Evolutionary conservation across 1,140 invertebrate genomes (phyloP).

Genomic region (Coptotermes formosanus): DNA sequence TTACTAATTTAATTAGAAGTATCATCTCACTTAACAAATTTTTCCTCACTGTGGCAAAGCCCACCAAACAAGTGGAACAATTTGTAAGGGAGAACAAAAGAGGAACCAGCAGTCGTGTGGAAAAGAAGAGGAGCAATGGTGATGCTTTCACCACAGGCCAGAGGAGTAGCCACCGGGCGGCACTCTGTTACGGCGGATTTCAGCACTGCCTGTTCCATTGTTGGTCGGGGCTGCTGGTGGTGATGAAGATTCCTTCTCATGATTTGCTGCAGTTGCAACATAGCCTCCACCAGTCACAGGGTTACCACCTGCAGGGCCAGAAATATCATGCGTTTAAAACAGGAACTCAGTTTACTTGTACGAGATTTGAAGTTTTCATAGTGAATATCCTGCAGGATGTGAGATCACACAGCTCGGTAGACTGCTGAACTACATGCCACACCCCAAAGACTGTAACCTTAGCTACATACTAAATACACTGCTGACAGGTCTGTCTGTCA

Average conservation of each 20-base stretch:
- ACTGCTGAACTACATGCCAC: too few species aligned
- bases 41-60: too few species aligned
- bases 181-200: conserved; percentile 44
- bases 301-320: conserved; percentile 46
- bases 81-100: too few species aligned
- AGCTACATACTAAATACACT: too few species aligned
- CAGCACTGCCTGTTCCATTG: conserved; percentile 23
- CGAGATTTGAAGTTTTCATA: not conserved
- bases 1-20: not conserved
- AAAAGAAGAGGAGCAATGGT: not conserved
- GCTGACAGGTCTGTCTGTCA: too few species aligned
- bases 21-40: not conserved
- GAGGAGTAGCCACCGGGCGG: conserved; percentile 58
- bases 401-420: too few species aligned
- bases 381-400: too few species aligned
- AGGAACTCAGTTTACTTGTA: not conserved
- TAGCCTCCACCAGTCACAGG: conserved; percentile 51
- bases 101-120: not conserved
- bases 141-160: conserved; percentile 53
- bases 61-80: too few species aligned
- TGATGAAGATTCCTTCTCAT: conserved; percentile 18
- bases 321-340: not conserved
- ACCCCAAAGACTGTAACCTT: too few species aligned
- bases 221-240: not conserved
- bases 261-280: conserved; percentile 21